Conservation (phyloP, 2,888 invertebrate species). For the Petrophora chlorosata region DNA sequence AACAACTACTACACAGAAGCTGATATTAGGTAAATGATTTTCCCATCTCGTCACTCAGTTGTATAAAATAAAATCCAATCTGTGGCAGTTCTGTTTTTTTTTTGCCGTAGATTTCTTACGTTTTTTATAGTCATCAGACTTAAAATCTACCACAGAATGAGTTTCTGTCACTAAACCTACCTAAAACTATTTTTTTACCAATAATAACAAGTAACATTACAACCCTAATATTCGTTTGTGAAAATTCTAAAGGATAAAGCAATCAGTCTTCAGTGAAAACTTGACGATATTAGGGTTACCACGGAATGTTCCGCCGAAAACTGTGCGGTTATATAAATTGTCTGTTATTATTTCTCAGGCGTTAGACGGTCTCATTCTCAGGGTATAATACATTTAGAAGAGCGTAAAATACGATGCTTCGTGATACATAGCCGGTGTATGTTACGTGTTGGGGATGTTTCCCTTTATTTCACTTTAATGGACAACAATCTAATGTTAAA, state of each 20-base stretch:
- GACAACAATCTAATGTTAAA: conserved; percentile 2
- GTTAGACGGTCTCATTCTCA: conserved; percentile 23
- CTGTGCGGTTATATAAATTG: conserved; percentile 38
- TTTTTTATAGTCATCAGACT: no score
- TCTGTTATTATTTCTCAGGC: conserved; percentile 37
- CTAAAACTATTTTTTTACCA: no score
- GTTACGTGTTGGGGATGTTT: conserved; percentile 1
- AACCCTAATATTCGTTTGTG: neutral
- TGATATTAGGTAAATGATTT: no score
- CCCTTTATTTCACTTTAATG: conserved; percentile 9
- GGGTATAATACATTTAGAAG: conserved; percentile 27
- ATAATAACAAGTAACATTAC: neutral
- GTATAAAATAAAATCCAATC: no score
- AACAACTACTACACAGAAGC: no score
- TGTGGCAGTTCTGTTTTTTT: no score
- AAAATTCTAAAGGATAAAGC: conserved; percentile 21
- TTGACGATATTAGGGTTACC: conserved; percentile 28
- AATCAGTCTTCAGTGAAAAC: conserved; percentile 25
- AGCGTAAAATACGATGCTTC: conserved; percentile 22
- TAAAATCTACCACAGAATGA: no score
- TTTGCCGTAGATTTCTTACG: no score
- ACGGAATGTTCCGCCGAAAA: conserved; percentile 20
- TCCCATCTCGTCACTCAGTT: no score
- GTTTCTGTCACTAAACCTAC: no score
- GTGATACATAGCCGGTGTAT: conserved; percentile 14